phyloP scores from a whole-genome alignment of 2,113 vertebrate species.

The Dromiciops gliroides region DNA sequence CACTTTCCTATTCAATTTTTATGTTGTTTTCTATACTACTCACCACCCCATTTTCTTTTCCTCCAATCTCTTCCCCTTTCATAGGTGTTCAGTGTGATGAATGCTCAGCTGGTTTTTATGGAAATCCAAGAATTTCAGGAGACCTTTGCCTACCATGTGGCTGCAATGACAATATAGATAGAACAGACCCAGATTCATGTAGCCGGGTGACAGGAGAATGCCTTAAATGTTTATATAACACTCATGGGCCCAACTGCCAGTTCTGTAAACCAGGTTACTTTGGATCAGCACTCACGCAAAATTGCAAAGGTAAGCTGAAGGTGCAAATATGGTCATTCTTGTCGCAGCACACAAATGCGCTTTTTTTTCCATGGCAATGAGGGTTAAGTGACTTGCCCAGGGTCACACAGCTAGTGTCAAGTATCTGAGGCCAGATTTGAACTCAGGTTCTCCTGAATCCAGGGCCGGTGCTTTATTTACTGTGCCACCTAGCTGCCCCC shows the following conservation, averaged over 20 bases:
- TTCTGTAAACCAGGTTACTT: slow-evolving; percentile 89
- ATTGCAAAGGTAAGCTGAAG: slow-evolving; percentile 87
- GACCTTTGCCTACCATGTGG: slow-evolving; percentile 83
- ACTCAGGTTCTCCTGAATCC: too few species aligned
- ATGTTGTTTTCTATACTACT: not conserved
- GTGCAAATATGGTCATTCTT: not conserved
- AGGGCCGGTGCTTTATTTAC: too few species aligned
- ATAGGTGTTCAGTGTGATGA: slow-evolving; percentile 87
- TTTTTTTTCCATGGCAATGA: too few species aligned
- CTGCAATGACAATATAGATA: slow-evolving; percentile 90
- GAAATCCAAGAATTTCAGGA: slow-evolving; percentile 75
- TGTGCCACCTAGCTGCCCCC: too few species aligned
- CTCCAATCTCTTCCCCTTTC: not conserved
- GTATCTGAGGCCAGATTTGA: too few species aligned
- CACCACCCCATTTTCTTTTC: not conserved
- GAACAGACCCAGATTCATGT: slow-evolving; percentile 84
- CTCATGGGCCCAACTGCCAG: slow-evolving; percentile 86
- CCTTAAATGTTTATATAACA: slow-evolving; percentile 89
- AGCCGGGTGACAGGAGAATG: slow-evolving; percentile 86
- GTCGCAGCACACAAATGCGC: not conserved
- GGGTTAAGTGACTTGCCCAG: too few species aligned
- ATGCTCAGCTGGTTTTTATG: slow-evolving; percentile 89
- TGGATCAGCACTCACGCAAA: slow-evolving; percentile 87
- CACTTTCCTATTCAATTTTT: not conserved
- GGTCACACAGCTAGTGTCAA: too few species aligned